Evolutionary conservation across 2,797 vertebrate species (phyloP).

Genomic region (Gallinago nigripennis): DNA sequence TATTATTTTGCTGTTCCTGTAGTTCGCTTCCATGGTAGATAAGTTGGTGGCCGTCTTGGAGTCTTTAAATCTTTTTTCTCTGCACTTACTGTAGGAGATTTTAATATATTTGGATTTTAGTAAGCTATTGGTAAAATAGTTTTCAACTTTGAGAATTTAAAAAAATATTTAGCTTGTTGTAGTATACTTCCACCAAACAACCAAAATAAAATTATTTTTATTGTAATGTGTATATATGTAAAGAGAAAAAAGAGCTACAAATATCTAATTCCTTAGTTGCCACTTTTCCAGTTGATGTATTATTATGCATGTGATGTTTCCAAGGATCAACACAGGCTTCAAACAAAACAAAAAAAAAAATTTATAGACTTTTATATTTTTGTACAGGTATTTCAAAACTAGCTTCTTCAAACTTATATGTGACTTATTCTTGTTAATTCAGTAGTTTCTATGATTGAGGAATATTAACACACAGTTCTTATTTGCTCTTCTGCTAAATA

Average conservation of each 20-base stretch:
- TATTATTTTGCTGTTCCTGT: slow-evolving; percentile 85
- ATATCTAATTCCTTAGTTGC: slow-evolving; percentile 89
- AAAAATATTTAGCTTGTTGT: slow-evolving; percentile 88
- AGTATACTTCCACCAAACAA: slow-evolving; percentile 89
- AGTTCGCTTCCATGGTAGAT: slow-evolving; percentile 87
- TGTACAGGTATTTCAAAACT: slow-evolving; percentile 88
- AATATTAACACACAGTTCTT: slow-evolving; percentile 79
- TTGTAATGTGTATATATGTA: slow-evolving; percentile 88
- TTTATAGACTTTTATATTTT: slow-evolving; percentile 92
- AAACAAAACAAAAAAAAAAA: slow-evolving; percentile 73
- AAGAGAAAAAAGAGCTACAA: slow-evolving; percentile 83
- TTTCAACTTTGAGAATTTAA: slow-evolving; percentile 80
- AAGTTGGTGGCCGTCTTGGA: slow-evolving; percentile 82
- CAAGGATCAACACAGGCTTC: slow-evolving; percentile 85
- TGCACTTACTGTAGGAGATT: slow-evolving; percentile 82
- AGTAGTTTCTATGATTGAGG: slow-evolving; percentile 80
- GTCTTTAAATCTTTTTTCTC: slow-evolving; percentile 79
- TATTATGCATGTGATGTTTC: slow-evolving; percentile 94
- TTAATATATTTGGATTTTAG: slow-evolving; percentile 86
- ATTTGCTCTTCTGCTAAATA: slow-evolving; percentile 81
- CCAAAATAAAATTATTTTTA: slow-evolving; percentile 93
- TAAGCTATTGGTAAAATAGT: slow-evolving; percentile 83
- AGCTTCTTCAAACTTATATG: slow-evolving; percentile 83
- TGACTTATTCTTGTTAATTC: slow-evolving; percentile 80
- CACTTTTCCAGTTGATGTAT: slow-evolving; percentile 90